Evolutionary conservation across 2,888 invertebrate genomes (phyloP), one percentile per base, ranked within the genome.

Genomic region (Pherbina coryleti): DNA sequence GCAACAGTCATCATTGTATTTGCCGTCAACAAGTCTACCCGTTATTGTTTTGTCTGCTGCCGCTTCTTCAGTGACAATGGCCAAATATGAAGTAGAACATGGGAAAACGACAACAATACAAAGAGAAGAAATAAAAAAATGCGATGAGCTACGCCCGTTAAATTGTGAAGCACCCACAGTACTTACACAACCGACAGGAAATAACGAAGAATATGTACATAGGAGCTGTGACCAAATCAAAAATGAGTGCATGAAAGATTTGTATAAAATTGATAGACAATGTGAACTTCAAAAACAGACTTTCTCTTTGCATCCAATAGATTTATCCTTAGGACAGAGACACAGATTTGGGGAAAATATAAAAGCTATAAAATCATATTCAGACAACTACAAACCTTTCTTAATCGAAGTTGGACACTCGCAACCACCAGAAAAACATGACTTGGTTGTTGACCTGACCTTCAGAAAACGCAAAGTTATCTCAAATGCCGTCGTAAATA

Each of bases 251-350:
- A 37, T 22, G 4, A 28, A 74, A 64, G 62, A 76, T 25, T 57
- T 62, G 34, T 78, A 76, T 72, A 37, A 67, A 25, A 37, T n/a
- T 77, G 74, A 74, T 76, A 72, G 14, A 37, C 51, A 76, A 51
- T 70, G 49, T 34, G 53, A 64, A 37, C 37, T 31, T 31, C 19
- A 55, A 72, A 77, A 77, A 72, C 79, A 78, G 72, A 64, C 78
- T 78, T 7, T 66, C 60, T 73, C 78, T 77, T 75, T 81, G 79
- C 76, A 82, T 77, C 89, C 89, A 79, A 89, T 89, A 83, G 89
- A 89, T 81, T 81, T 89, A 31, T 89, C 89, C 19, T 81, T 89
- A 49, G 86, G 87, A 44, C 83, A 84, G 60, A 84, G 86, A 28
- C 82, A 78, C 76, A 81, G 76, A 72, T 79, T 76, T 73, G 69